These are phyloP conservation scores for Acheta domesticus DNA, from an alignment of 2,888 invertebrate genomes.

Conservation along the genomic window DNA sequence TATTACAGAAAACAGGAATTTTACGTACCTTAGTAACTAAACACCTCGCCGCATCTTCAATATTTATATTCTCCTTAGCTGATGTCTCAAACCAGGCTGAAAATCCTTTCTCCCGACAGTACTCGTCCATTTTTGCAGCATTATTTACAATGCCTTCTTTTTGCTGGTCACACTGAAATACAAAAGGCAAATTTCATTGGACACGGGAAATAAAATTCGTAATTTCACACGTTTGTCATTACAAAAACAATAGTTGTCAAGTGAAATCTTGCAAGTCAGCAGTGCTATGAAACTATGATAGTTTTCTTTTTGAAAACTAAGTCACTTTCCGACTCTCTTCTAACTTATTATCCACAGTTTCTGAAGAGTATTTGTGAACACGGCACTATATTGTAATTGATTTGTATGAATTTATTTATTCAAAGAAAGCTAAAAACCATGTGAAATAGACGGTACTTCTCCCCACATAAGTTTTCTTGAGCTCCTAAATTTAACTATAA, in stretches of 20 bases:
- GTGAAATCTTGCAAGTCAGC: not conserved
- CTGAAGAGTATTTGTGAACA: too few species aligned
- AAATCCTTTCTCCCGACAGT: constrained; percentile 88
- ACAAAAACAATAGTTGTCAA: not conserved
- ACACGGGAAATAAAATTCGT: not conserved
- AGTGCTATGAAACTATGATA: too few species aligned
- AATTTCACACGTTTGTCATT: not conserved
- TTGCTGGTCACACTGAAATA: constrained; percentile 76
- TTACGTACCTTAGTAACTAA: constrained; percentile 79
- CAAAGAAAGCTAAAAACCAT: too few species aligned
- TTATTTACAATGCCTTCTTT: constrained; percentile 85
- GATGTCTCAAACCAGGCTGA: constrained; percentile 95
- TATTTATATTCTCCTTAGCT: constrained; percentile 93
- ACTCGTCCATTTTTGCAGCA: constrained; percentile 84
- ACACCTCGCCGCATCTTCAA: constrained; percentile 89
- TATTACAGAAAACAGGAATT: not conserved
- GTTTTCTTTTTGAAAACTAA: too few species aligned
- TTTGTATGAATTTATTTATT: too few species aligned
- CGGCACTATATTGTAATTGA: too few species aligned
- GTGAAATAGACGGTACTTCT: too few species aligned
- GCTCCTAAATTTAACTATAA: too few species aligned
- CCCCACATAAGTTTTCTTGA: too few species aligned
- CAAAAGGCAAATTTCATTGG: not conserved
- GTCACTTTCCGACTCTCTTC: too few species aligned
- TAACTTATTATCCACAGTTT: too few species aligned